These are phyloP conservation scores for Acrossocheilus wenchowensis DNA, from an alignment of 2,797 vertebrate species.

Conservation along the genomic window DNA sequence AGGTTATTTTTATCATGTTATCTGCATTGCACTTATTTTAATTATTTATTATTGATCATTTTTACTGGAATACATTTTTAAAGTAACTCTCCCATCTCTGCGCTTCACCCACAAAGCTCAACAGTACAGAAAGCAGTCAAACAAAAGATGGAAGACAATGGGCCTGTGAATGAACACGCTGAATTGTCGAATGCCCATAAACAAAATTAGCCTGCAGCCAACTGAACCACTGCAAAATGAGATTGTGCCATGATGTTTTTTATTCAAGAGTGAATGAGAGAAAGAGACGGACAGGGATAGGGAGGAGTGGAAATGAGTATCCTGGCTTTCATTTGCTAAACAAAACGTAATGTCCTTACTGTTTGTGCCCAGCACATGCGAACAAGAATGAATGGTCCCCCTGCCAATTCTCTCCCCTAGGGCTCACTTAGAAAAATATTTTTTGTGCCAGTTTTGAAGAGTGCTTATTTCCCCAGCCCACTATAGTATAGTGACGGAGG, in stretches of 20 bases:
- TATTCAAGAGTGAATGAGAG: slow-evolving; percentile 19
- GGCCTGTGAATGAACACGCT: not conserved
- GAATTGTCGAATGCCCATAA: slow-evolving; percentile 5
- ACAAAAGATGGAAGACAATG: not conserved
- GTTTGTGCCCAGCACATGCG: slow-evolving; percentile 70
- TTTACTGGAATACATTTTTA: not conserved
- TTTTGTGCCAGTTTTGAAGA: slow-evolving; percentile 60
- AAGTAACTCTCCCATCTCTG: not conserved
- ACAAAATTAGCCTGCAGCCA: slow-evolving; percentile 21
- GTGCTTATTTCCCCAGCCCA: slow-evolving; percentile 50
- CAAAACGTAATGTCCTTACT: slow-evolving; percentile 74
- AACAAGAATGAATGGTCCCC: slow-evolving; percentile 69
- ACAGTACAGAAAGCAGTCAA: not conserved
- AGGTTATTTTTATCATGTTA: not conserved
- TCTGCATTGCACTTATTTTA: not conserved
- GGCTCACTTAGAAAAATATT: slow-evolving; percentile 53
- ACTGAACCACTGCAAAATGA: not conserved
- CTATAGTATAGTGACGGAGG: slow-evolving; percentile 53
- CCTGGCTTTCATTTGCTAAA: slow-evolving; percentile 68
- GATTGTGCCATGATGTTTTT: slow-evolving; percentile 18
- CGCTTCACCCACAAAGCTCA: slow-evolving; percentile 4
- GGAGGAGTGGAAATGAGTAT: slow-evolving; percentile 17
- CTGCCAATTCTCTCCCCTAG: slow-evolving; percentile 67
- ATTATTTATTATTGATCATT: not conserved
- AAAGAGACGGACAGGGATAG: not conserved